Evolutionary conservation across 2,797 vertebrate species (phyloP), one percentile per base, ranked within the genome.

Genomic region (Sebastes glaucus): DNA sequence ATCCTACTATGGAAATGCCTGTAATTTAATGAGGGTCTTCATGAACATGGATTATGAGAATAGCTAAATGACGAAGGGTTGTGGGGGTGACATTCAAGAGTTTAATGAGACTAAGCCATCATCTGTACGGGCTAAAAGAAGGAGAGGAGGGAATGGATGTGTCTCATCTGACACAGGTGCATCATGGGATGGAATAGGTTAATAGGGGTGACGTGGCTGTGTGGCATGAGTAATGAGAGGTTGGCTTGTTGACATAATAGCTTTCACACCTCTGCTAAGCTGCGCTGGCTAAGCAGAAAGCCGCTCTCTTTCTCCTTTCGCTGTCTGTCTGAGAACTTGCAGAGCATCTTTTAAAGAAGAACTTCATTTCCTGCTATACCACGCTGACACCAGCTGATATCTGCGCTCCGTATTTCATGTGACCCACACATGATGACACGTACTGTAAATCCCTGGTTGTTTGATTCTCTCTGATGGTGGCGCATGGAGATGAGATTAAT

Each of bases 191-290:
- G 67, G 86, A 86, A 82, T 25, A 77, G 88, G 92, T 92, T 95
- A 94, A 94, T 93, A 91, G 88, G 90, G 93, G 89, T 94, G 91
- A 94, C 81, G 87, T 60, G 88, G 80, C 82, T 79, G 76, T 81
- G 89, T 87, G 83, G 88, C 82, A 77, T 92, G 92, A 94, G 87
- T 88, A 94, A 94, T 95, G 93, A 92, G 90, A 89, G 83, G 88
- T 83, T 90, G 91, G 86, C 88, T 93, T 94, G 93, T 94, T 94
- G 93, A 89, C 92, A 92, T 85, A 80, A 90, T 81, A 78, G 78
- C 85, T 86, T 88, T 91, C 77, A 88, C 88, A 92, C 85, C 91
- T 89, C 81, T 80, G 77, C 81, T 92, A 74, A 79, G 81, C 85
- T 91, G 77, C 30, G 14, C 87, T 77, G 74, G 71, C 32, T 87